Evolutionary conservation across 2,113 vertebrate species (phyloP).

Genomic region (Craseonycteris thonglongyai): DNA sequence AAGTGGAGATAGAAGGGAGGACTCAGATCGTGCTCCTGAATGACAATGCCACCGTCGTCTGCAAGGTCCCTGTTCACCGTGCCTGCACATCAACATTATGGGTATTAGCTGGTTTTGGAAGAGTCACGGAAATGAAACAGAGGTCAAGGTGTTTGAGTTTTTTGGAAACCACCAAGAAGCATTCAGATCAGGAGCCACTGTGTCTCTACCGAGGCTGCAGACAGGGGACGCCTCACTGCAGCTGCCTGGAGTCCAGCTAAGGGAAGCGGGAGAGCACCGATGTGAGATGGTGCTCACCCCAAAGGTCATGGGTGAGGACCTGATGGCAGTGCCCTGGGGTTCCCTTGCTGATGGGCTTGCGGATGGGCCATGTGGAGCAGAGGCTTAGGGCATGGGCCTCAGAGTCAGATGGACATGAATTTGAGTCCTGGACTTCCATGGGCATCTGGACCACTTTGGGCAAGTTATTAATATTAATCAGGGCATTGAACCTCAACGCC

Average conservation of each 20-base stretch:
- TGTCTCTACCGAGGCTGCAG: not conserved
- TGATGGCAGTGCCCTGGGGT: not conserved
- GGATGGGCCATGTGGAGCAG: not conserved
- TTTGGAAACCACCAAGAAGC: accelerated
- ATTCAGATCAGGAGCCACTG: accelerated
- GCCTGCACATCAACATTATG: not conserved
- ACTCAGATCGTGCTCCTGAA: not conserved
- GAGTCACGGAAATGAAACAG: accelerated
- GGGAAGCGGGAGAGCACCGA: not conserved
- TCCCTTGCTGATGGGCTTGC: not conserved
- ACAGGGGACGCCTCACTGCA: not conserved
- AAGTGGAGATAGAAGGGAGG: not conserved
- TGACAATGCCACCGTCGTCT: not conserved
- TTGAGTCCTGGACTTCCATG: not conserved
- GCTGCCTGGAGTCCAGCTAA: not conserved
- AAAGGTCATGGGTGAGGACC: not conserved
- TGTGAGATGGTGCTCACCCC: constrained; percentile 18
- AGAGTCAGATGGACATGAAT: not conserved
- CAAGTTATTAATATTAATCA: not conserved
- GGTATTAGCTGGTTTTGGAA: not conserved
- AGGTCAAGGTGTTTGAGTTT: not conserved
- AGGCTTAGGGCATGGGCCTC: not conserved
- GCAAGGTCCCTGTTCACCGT: not conserved
- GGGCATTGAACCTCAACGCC: not conserved
- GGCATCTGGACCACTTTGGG: not conserved